Percentiles rank a stretch among this genome's conserved stretches.
phyloP scores from a whole-genome alignment of 2,888 invertebrate genomes.

The Eulithis testata region DNA sequence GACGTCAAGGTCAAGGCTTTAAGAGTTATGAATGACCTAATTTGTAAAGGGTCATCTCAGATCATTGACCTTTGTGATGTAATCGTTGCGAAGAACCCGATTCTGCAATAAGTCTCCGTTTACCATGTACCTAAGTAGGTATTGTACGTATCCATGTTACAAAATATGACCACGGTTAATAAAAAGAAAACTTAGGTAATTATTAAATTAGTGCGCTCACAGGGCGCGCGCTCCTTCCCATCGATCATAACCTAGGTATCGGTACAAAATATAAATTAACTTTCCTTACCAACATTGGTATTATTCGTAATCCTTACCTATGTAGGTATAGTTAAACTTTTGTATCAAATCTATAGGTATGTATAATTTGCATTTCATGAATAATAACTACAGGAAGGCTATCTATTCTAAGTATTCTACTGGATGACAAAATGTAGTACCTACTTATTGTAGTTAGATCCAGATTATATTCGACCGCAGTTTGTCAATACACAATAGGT shows the following conservation, averaged over 20 bases:
- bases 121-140: too few relatives aligned
- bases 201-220: neutral
- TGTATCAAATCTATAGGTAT: conserved; percentile 64
- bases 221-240: too few relatives aligned
- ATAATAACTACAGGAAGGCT: conserved; percentile 55
- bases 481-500: neutral
- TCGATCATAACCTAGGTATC: conserved; percentile 31
- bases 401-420: conserved; percentile 39
- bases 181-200: too few relatives aligned
- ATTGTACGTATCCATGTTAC: too few relatives aligned
- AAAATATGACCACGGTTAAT: too few relatives aligned
- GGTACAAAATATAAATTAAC: conserved; percentile 40
- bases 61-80: too few relatives aligned
- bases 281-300: conserved; percentile 30
- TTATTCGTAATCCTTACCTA: conserved; percentile 32
- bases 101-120: too few relatives aligned
- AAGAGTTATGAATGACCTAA: too few relatives aligned
- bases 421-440: conserved; percentile 23
- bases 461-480: neutral
- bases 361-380: conserved; percentile 50
- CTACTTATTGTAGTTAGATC: neutral
- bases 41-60: too few relatives aligned
- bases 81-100: too few relatives aligned
- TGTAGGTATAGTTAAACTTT: conserved; percentile 36
- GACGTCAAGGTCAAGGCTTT: too few relatives aligned